Evolutionary conservation across 2,888 invertebrate genomes (phyloP), one percentile per base, ranked within the genome.

Genomic region (Hyalella azteca): DNA sequence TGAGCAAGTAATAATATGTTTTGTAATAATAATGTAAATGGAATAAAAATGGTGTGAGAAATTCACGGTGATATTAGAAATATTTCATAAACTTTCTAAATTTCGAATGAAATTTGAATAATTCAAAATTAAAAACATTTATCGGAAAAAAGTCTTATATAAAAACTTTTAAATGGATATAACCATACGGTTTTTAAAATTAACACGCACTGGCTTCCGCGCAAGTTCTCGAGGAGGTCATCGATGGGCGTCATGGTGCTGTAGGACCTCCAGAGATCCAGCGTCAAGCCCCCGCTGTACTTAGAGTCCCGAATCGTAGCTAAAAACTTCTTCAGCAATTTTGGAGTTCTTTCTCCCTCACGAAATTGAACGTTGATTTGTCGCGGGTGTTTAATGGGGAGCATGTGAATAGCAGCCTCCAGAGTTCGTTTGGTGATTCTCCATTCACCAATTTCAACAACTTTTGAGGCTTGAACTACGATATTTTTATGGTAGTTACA

Each of bases 361-460:
- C 39, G 22, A 29, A 66, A 66, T 13, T 66, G 36, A n/a, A 66
- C 66, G 19, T 36, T 66, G 36, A 66, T 66, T 32, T 39, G 66
- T 11, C 36, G 1, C 3, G 66, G 66, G 19, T 66, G 66, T 36
- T 66, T 66, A 4, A 39, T 66, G 66, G 66, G 36, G 19, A 66
- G 13, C 39, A 66, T 66, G 66, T 66, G 66, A 32, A 66, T 66
- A 0, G 66, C 66, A 5, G 66, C 66, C 66, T 2, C 29, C 36
- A 22, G 29, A 36, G 4, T 66, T 11, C 36, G 3, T 2, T 32
- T n/a, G 13, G 3, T 36, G 66, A 66, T 29, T 7, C 66, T 1
- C 66, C 66, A 66, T n/a, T 66, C 66, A 22, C 66, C 66, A 11
- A 66, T 36, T 66, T 66, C 66, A 7, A 66, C 66, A 19, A 66